These are phyloP conservation scores for Criorhina ranunculi DNA, from an alignment of 2,888 invertebrate genomes.

Conservation along the genomic window DNA sequence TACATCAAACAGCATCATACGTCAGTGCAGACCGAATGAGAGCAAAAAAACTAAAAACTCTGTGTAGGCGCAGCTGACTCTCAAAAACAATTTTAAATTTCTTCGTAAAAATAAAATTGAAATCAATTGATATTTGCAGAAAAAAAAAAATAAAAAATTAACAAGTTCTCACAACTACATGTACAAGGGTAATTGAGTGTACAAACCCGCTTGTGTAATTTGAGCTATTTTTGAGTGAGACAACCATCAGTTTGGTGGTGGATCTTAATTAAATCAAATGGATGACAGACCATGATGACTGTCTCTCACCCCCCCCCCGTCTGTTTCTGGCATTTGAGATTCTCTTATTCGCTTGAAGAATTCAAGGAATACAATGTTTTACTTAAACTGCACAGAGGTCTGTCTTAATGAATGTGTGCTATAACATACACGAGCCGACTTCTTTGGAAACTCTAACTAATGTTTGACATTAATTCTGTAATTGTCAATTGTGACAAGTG, in stretches of 20 bases:
- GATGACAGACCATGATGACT: conserved; percentile 1
- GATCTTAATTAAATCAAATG: conserved; percentile 41
- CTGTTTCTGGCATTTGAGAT: conserved; percentile 17
- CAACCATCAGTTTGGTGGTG: conserved; percentile 18
- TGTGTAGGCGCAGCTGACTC: conserved; percentile 1
- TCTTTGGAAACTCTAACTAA: background rate
- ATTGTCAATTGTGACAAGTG: conserved; percentile 21
- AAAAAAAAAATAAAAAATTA: background rate
- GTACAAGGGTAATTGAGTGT: conserved; percentile 24
- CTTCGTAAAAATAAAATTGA: conserved; percentile 24
- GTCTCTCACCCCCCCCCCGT: background rate
- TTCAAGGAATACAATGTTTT: background rate
- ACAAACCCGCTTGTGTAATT: conserved; percentile 18
- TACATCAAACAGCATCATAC: background rate
- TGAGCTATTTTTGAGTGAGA: conserved; percentile 36
- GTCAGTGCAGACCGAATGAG: background rate
- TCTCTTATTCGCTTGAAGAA: background rate
- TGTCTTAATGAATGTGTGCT: conserved; percentile 2
- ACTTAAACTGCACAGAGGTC: background rate
- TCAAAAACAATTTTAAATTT: conserved; percentile 19
- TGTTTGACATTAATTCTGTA: conserved; percentile 12
- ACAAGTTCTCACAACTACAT: conserved; percentile 9
- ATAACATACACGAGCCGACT: background rate
- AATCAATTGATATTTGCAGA: conserved; percentile 21
- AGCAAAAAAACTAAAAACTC: conserved; percentile 11